Conservation (phyloP, 2,113 vertebrate species). For the Ciconia maguari region DNA sequence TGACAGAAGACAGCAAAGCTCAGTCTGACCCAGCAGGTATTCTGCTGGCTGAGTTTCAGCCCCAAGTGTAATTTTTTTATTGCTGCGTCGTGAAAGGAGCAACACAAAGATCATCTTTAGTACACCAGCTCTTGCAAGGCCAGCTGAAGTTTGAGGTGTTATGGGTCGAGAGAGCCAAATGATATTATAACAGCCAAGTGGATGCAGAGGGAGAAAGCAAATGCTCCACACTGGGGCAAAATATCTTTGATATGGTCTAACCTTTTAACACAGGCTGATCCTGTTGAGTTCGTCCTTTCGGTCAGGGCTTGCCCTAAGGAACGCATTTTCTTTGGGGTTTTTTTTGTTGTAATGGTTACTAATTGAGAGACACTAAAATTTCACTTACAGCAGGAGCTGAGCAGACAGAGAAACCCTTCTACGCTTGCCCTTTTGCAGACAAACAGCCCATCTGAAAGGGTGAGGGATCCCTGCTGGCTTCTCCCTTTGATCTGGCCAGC, state of each 20-base stretch:
- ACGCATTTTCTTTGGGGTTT: fast-evolving
- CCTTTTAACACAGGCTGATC: neutral
- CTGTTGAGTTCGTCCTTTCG: neutral
- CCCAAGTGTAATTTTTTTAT: neutral
- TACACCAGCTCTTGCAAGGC: neutral
- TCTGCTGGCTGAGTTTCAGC: neutral
- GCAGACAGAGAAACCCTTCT: neutral
- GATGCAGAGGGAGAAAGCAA: neutral
- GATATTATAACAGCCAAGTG: neutral
- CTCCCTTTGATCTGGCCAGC: neutral
- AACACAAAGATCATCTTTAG: neutral
- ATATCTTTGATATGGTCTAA: neutral
- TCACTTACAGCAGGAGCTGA: neutral
- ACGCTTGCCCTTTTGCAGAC: neutral
- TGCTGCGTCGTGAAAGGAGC: neutral
- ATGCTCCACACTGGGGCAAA: neutral
- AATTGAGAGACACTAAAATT: neutral
- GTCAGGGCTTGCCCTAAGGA: neutral
- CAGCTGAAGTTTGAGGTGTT: neutral
- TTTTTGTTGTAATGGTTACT: neutral
- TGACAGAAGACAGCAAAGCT: neutral
- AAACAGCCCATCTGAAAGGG: neutral
- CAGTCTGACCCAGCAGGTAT: neutral
- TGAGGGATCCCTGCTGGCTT: neutral
- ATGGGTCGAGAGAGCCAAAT: fast-evolving